Conservation (phyloP, 2,113 vertebrate species). For the Sylvietta virens region DNA sequence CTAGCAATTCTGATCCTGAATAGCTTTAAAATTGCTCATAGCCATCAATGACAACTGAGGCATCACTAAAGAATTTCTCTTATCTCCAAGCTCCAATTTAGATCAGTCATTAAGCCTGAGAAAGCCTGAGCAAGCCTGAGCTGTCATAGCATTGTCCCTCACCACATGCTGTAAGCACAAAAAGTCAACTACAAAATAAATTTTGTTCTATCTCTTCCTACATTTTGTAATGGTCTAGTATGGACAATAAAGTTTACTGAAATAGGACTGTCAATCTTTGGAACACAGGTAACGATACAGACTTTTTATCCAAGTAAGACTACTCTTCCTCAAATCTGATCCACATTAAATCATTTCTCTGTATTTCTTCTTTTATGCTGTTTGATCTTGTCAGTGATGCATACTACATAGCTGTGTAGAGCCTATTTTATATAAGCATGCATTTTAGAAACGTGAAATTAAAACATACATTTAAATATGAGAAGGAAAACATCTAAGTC, state of each 20-base stretch:
- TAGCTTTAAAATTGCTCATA: conserved; percentile 81
- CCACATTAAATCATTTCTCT: not conserved
- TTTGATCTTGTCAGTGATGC: not conserved
- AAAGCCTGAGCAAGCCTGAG: conserved; percentile 76
- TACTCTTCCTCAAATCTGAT: conserved; percentile 37
- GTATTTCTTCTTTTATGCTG: not conserved
- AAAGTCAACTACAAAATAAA: conserved; percentile 77
- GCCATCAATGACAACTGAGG: conserved; percentile 83
- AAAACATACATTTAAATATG: not conserved
- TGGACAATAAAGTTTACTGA: conserved; percentile 70
- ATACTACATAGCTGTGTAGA: not conserved
- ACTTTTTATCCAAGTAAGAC: conserved; percentile 37
- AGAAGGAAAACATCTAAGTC: not conserved
- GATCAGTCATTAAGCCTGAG: conserved; percentile 82
- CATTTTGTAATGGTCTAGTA: conserved; percentile 62
- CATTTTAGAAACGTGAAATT: not conserved
- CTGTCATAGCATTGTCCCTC: conserved; percentile 74
- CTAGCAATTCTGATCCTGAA: conserved; percentile 76
- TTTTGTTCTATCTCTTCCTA: conserved; percentile 71
- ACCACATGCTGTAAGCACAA: conserved; percentile 71
- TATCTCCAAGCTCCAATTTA: conserved; percentile 83
- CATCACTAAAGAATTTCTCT: conserved; percentile 84
- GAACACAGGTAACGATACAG: conserved; percentile 17
- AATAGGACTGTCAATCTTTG: conserved; percentile 70
- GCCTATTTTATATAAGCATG: not conserved